Conservation (phyloP, 2,797 vertebrate species). For the Hippoglossus hippoglossus region DNA sequence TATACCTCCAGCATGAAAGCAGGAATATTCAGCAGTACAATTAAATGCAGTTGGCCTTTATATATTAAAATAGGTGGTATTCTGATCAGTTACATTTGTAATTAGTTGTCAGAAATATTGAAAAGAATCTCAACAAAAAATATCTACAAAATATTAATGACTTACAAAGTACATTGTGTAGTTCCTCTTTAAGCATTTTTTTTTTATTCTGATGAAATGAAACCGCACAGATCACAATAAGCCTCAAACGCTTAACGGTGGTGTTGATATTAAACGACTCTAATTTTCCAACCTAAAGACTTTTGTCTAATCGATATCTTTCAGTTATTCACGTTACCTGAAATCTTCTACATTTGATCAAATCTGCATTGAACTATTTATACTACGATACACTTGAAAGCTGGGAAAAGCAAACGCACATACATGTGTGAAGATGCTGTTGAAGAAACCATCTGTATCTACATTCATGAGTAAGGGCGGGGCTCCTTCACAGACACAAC, state of each 20-base stretch:
- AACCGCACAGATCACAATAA: slow-evolving; percentile 24
- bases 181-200: background rate
- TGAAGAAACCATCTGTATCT: background rate
- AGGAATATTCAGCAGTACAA: slow-evolving; percentile 51
- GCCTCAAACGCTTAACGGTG: background rate
- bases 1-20: slow-evolving; percentile 65
- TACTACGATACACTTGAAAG: background rate
- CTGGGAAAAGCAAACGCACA: no score
- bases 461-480: no score
- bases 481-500: no score
- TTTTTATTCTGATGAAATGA: slow-evolving; percentile 20
- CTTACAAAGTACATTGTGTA: no score
- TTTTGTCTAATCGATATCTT: slow-evolving; percentile 5
- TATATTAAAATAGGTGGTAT: slow-evolving; percentile 31
- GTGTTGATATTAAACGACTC: background rate
- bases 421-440: background rate
- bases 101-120: slow-evolving; percentile 16
- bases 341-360: background rate
- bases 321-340: background rate
- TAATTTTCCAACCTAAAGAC: slow-evolving; percentile 1
- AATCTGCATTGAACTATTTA: background rate
- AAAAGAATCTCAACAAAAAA: slow-evolving; percentile 25
- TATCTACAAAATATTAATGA: slow-evolving; percentile 5
- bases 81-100: slow-evolving; percentile 39
- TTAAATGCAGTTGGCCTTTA: slow-evolving; percentile 13